Percentiles rank a stretch among this genome's conserved stretches.
Evolutionary conservation across 1,140 invertebrate species (phyloP).

Genomic region (Eueides isabella): DNA sequence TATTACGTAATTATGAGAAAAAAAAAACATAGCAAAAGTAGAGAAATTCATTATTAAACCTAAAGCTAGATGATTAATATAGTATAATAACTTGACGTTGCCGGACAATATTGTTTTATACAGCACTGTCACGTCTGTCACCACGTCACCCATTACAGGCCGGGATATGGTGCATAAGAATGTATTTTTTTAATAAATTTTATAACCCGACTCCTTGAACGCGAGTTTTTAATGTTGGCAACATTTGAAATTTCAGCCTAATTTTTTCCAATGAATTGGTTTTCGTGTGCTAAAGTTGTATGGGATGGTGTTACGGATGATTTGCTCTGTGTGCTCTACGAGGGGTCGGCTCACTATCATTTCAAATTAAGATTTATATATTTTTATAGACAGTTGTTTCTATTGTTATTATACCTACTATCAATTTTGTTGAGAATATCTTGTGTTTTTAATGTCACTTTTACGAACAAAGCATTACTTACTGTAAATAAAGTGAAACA

Average conservation of each 20-base stretch:
- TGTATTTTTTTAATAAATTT: constrained; percentile 72
- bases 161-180: constrained; percentile 68
- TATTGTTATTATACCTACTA: constrained; percentile 56
- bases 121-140: constrained; percentile 54
- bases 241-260: constrained; percentile 22
- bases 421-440: constrained; percentile 55
- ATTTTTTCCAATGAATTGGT: constrained; percentile 19
- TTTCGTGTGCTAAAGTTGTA: neutral
- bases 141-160: constrained; percentile 44
- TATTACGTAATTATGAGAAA: constrained; percentile 65
- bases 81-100: constrained; percentile 68
- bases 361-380: constrained; percentile 79
- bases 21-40: constrained; percentile 68
- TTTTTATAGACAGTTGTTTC: constrained; percentile 77
- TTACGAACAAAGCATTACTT: neutral
- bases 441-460: constrained; percentile 9
- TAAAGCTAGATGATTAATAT: constrained; percentile 72
- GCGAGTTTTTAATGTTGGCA: constrained; percentile 18
- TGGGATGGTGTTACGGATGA: neutral
- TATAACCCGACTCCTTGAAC: constrained; percentile 52
- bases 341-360: constrained; percentile 61
- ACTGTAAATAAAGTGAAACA: constrained; percentile 1
- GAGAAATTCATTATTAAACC: constrained; percentile 74
- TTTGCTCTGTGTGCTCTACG: constrained; percentile 11
- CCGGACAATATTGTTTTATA: constrained; percentile 74